Evolutionary conservation across 2,797 vertebrate species (phyloP), one percentile per base, ranked within the genome.

Genomic region (Anabas testudineus): DNA sequence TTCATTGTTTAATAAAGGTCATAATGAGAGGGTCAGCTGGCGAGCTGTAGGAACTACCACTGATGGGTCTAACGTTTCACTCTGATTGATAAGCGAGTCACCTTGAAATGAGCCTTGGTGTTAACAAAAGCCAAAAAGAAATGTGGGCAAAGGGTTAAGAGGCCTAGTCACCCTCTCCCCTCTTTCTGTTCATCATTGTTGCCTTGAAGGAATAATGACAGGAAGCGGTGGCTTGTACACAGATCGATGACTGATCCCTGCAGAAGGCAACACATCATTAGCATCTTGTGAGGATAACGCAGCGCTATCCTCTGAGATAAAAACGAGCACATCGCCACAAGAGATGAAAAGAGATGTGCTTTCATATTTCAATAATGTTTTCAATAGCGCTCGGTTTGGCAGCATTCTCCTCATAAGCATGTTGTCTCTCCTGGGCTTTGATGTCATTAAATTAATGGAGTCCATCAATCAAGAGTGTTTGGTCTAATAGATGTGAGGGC

Each of bases 211-310:
- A 65, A 72, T 84, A 87, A 88, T 74, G 78, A 85, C 37, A 8
- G 64, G 56, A 71, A 78, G 70, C 57, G 9, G 51, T 15, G 48
- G 63, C 80, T 82, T 2, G 12, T 21, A 19, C 76, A 24, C 71
- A 76, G 77, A 90, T 76, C 84, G 84, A 88, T 89, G 82, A 66
- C 63, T 78, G 86, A 88, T 90, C 78, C 65, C 65, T 42, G 67
- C 79, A 84, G 75, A 82, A 82, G 70, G 76, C 52, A 80, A 67
- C 70, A 68, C 60, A 58, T 84, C 87, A 87, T 90, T 88, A 90
- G 78, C 76, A 71, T 84, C 80, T 64, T 74, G 57, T 61, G 71
- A 84, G 10, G 52, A 74, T 66, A 71, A 76, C 78, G 74, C 74
- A 1, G 7, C 43, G 6, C 15, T 39, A 36, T 62, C 69, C 63